These are phyloP conservation scores for Mola mola DNA, from an alignment of 2,113 vertebrate genomes.

Conservation along the genomic window DNA sequence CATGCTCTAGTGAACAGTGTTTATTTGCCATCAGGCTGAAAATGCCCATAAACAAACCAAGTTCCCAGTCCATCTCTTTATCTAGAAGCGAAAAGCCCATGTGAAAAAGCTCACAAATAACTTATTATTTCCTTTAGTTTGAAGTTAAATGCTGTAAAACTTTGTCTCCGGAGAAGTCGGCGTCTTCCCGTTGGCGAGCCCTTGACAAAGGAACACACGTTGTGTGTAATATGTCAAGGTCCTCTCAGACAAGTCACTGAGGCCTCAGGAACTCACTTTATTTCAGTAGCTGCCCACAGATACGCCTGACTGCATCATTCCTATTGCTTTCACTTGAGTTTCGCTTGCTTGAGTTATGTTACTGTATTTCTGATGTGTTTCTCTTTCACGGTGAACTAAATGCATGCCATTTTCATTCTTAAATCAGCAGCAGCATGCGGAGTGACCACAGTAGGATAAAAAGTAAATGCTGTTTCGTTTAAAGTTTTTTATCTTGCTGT, in stretches of 20 bases:
- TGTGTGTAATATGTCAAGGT: constrained; percentile 25
- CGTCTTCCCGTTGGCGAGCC: too few relatives aligned
- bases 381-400: too few relatives aligned
- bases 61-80: constrained; percentile 23
- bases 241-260: constrained; percentile 23
- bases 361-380: too few relatives aligned
- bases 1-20: constrained; percentile 46
- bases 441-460: too few relatives aligned
- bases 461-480: too few relatives aligned
- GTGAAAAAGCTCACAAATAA: constrained; percentile 36
- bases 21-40: constrained; percentile 54
- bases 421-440: too few relatives aligned
- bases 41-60: constrained; percentile 52
- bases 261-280: constrained; percentile 50
- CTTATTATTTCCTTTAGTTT: constrained; percentile 45
- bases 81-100: constrained; percentile 25
- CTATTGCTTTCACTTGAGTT: too few relatives aligned
- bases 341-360: too few relatives aligned
- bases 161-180: neutral
- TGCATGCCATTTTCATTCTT: too few relatives aligned
- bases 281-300: constrained; percentile 48
- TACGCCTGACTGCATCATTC: constrained; percentile 4
- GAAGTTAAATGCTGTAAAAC: constrained; percentile 17
- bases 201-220: too few relatives aligned
- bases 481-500: too few relatives aligned